phyloP scores from a whole-genome alignment of 2,113 vertebrate genomes.

The Zosterops hypoxanthus region DNA sequence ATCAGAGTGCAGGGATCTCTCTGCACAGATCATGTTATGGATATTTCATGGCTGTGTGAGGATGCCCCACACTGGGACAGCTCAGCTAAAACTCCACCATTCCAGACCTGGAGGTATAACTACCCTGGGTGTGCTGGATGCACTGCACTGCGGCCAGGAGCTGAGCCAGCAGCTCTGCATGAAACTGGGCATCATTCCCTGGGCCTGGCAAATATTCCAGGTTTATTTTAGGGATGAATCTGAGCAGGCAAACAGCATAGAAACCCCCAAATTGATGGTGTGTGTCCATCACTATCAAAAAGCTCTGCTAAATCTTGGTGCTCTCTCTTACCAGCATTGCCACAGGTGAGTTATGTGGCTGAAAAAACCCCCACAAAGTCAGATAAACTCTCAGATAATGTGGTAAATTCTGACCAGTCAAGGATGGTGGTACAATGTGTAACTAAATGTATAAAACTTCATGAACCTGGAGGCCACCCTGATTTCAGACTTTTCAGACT shows the following conservation, averaged over 20 bases:
- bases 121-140: neutral
- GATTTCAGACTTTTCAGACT: neutral
- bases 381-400: neutral
- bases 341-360: neutral
- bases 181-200: neutral
- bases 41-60: neutral
- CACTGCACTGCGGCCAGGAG: neutral
- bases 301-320: neutral
- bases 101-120: neutral
- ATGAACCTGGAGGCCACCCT: neutral
- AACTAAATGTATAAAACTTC: neutral
- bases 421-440: neutral
- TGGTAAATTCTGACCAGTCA: neutral
- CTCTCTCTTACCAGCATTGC: neutral
- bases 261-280: fast-evolving
- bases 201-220: neutral
- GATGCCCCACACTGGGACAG: neutral
- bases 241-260: neutral
- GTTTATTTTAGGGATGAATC: neutral
- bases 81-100: neutral
- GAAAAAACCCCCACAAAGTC: neutral
- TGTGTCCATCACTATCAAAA: neutral
- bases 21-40: neutral
- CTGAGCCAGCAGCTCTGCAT: neutral
- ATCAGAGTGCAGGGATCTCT: neutral